Conservation (phyloP, 2,888 invertebrate species). For the Orthosia cruda region DNA sequence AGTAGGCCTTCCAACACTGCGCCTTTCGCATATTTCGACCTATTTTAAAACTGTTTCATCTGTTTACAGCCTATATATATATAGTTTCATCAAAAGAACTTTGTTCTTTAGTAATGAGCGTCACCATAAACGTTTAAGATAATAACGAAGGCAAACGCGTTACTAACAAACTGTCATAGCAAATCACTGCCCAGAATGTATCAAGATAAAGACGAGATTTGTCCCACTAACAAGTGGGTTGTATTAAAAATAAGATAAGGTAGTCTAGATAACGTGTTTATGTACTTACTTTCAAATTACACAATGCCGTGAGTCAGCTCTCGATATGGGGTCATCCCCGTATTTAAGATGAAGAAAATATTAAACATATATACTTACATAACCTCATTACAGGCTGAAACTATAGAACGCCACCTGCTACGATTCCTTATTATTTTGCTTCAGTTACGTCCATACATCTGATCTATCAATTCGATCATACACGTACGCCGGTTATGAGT, state of each 20-base stretch:
- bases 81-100: background rate
- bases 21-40: background rate
- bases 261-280: conserved; percentile 33
- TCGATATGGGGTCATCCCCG: conserved; percentile 8
- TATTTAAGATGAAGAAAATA: conserved; percentile 2
- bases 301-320: conserved; percentile 26
- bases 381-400: no score
- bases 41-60: background rate
- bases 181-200: conserved; percentile 30
- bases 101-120: background rate
- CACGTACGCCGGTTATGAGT: no score
- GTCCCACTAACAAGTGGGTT: conserved; percentile 56
- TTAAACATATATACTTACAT: no score
- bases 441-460: no score
- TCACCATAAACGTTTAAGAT: conserved; percentile 2
- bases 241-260: conserved; percentile 49
- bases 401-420: no score
- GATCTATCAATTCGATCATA: no score
- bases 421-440: no score
- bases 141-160: background rate
- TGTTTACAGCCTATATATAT: background rate
- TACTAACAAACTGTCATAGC: conserved; percentile 6
- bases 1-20: background rate
- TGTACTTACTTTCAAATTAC: conserved; percentile 38
- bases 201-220: conserved; percentile 48